Percentiles rank a stretch among this genome's conserved stretches.
phyloP scores from a whole-genome alignment of 2,113 vertebrate species.

The Sapajus apella region DNA sequence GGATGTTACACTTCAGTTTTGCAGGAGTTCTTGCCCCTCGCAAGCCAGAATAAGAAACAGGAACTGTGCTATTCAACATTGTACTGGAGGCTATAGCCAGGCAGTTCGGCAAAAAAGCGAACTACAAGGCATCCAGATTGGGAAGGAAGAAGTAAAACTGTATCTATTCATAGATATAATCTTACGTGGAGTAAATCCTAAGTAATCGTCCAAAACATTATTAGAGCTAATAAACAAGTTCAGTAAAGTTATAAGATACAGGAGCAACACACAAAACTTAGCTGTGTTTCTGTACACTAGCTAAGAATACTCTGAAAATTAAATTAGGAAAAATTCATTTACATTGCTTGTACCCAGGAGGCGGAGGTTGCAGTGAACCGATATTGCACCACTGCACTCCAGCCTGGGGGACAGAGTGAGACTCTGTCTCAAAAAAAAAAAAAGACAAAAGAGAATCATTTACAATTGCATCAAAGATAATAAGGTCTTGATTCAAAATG shows the following conservation, averaged over 20 bases:
- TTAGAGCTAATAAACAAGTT: background rate
- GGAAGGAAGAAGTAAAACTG: background rate
- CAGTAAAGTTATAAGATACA: background rate
- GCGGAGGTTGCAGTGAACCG: too few species aligned
- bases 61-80: background rate
- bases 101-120: background rate
- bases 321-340: constrained; percentile 23
- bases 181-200: background rate
- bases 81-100: background rate
- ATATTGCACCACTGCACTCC: too few species aligned
- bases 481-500: background rate
- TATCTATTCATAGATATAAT: background rate
- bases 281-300: background rate
- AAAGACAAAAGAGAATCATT: background rate
- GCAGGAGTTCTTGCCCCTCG: background rate
- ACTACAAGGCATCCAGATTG: background rate
- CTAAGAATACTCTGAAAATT: constrained; percentile 4
- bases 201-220: background rate
- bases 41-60: background rate
- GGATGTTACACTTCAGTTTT: background rate
- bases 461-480: background rate
- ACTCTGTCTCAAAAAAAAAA: too few species aligned
- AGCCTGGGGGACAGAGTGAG: too few species aligned
- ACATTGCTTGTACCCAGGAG: background rate
- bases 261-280: background rate